phyloP scores from a whole-genome alignment of 2,888 invertebrate species.

The Seira ritae region DNA sequence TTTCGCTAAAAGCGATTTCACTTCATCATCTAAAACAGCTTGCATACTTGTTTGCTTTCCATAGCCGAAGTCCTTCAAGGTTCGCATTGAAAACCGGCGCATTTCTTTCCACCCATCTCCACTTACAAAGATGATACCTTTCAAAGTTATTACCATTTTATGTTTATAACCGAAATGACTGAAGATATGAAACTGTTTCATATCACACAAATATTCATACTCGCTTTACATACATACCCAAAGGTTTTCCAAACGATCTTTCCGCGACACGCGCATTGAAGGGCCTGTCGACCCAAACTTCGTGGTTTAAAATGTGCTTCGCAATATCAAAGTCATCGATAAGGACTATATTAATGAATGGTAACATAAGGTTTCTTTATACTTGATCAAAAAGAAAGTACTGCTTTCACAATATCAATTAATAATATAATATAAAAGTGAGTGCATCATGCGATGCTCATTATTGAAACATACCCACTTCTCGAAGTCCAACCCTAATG shows the following conservation, averaged over 20 bases:
- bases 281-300: constrained; percentile 51
- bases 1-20: constrained; percentile 22
- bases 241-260: constrained; percentile 55
- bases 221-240: no score
- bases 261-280: constrained; percentile 40
- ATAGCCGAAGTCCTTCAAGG: constrained; percentile 55
- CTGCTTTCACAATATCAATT: no score
- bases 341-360: no score
- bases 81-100: constrained; percentile 54
- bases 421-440: no score
- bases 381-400: no score
- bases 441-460: no score
- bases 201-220: no score
- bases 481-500: neutral
- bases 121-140: constrained; percentile 49
- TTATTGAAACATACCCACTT: no score
- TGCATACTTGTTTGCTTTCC: constrained; percentile 62
- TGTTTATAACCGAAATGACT: no score
- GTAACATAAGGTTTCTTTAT: no score
- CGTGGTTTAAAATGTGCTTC: constrained; percentile 48
- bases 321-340: constrained; percentile 53
- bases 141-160: no score
- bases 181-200: no score
- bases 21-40: constrained; percentile 45
- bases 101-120: constrained; percentile 60